Percentiles rank a stretch among this genome's conserved stretches.
These are phyloP conservation scores for Antennarius striatus DNA, from an alignment of 2,113 vertebrate species.

Conservation along the genomic window DNA sequence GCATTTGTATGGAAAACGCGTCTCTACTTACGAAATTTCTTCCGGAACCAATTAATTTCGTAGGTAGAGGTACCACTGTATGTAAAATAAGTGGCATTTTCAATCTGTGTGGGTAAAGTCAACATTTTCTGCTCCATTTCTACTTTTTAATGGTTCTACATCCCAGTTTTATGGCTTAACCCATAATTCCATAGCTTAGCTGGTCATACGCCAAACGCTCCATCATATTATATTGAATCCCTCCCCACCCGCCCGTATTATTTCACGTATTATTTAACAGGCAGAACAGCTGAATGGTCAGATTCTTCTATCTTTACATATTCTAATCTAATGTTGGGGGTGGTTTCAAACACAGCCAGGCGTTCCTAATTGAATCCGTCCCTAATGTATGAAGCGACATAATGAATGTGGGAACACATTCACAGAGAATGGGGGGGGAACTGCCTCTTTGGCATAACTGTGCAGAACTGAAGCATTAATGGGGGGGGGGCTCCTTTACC, in stretches of 20 bases:
- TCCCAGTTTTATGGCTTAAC: no score
- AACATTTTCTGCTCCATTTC: no score
- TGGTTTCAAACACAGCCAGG: slow-evolving; percentile 45
- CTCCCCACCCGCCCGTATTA: background rate
- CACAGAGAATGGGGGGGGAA: slow-evolving; percentile 14
- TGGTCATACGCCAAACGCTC: background rate
- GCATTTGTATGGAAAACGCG: no score
- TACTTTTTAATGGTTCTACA: no score
- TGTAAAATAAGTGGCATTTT: no score
- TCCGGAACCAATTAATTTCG: no score
- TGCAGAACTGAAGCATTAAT: slow-evolving; percentile 47
- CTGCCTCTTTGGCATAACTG: slow-evolving; percentile 38
- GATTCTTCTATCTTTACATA: slow-evolving; percentile 33
- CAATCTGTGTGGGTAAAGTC: no score
- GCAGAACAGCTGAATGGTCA: slow-evolving; percentile 47
- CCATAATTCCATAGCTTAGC: background rate
- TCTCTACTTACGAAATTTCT: no score
- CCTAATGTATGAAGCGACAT: slow-evolving; percentile 35
- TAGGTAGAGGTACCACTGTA: no score
- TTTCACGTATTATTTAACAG: slow-evolving; percentile 12
- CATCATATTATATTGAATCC: background rate
- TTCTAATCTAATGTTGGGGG: slow-evolving; percentile 49
- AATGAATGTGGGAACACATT: slow-evolving; percentile 40
- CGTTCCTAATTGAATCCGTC: slow-evolving; percentile 57
- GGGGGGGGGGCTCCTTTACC: slow-evolving; percentile 19